phyloP scores from a whole-genome alignment of 92 coral and sea anemone genomes.

The Siderastrea siderea region DNA sequence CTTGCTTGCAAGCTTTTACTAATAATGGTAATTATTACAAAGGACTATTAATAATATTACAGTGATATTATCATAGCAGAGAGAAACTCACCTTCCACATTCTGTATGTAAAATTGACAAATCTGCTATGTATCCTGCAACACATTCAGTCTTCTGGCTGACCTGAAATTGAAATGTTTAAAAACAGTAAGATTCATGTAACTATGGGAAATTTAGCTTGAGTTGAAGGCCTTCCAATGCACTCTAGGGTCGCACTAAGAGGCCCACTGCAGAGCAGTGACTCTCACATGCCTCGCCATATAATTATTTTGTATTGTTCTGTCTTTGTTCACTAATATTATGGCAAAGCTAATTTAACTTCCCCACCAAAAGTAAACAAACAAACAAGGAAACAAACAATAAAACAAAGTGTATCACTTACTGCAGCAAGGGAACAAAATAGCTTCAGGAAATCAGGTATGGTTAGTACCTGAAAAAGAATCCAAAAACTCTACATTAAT shows the following conservation, averaged over 20 bases:
- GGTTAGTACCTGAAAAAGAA: conserved; percentile 82
- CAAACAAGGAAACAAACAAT: not conserved
- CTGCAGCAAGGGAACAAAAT: conserved; percentile 86
- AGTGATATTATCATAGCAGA: not conserved
- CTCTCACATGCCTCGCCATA: no score
- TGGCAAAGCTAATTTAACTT: not conserved
- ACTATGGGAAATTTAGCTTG: not conserved
- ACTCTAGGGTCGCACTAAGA: no score
- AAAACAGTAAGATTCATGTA: not conserved
- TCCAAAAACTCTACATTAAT: not conserved
- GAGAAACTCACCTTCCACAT: conserved; percentile 80
- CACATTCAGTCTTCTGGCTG: conserved; percentile 83
- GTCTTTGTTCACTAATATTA: no score
- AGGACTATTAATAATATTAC: no score
- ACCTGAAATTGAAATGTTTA: conserved; percentile 60
- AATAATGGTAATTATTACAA: no score
- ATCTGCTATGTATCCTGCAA: conserved; percentile 92
- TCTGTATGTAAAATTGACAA: conserved; percentile 88
- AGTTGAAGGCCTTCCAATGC: no score
- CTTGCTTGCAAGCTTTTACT: no score
- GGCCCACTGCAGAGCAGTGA: no score
- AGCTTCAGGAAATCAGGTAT: conserved; percentile 91
- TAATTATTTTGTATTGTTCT: no score
- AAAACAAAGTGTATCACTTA: conserved; percentile 55
- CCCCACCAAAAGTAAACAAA: not conserved